A percentile compares a stretch with the other conserved stretches of the same genome.
These are phyloP conservation scores for Callocephalon fimbriatum DNA, from an alignment of 2,113 vertebrate species.

Conservation along the genomic window DNA sequence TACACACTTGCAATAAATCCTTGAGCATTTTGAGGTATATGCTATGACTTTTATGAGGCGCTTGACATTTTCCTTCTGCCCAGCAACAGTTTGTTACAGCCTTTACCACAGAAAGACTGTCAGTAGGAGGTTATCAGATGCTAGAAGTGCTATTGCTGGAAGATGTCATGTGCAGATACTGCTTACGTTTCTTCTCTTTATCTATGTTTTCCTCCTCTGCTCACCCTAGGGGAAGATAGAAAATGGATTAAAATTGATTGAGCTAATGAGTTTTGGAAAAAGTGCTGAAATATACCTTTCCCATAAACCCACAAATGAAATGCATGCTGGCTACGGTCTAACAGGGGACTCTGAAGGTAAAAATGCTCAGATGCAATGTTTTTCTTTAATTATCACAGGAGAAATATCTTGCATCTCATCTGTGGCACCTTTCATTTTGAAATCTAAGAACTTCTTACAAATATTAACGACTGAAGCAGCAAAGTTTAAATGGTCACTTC, in stretches of 20 bases:
- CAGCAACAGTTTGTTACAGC: not conserved
- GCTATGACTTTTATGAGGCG: not conserved
- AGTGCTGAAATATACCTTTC: not conserved
- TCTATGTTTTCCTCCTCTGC: not conserved
- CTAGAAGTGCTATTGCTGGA: not conserved
- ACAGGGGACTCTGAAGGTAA: not conserved
- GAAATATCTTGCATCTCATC: not conserved
- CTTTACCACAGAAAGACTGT: not conserved
- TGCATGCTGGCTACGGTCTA: not conserved
- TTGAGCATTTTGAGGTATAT: not conserved
- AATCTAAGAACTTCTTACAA: not conserved
- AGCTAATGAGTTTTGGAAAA: constrained; percentile 1
- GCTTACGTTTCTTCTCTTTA: not conserved
- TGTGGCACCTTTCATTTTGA: not conserved
- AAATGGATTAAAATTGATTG: constrained; percentile 14
- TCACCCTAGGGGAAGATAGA: not conserved
- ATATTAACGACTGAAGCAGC: not conserved
- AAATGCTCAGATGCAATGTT: not conserved
- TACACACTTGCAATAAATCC: not conserved
- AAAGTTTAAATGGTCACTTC: not conserved
- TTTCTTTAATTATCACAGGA: not conserved
- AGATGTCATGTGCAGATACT: not conserved
- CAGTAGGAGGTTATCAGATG: not conserved
- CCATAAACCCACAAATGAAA: not conserved
- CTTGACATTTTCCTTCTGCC: not conserved